Percentiles rank a stretch among this genome's conserved stretches.
Conservation (phyloP, 2,113 vertebrate species). For the Peucedramus taeniatus region DNA sequence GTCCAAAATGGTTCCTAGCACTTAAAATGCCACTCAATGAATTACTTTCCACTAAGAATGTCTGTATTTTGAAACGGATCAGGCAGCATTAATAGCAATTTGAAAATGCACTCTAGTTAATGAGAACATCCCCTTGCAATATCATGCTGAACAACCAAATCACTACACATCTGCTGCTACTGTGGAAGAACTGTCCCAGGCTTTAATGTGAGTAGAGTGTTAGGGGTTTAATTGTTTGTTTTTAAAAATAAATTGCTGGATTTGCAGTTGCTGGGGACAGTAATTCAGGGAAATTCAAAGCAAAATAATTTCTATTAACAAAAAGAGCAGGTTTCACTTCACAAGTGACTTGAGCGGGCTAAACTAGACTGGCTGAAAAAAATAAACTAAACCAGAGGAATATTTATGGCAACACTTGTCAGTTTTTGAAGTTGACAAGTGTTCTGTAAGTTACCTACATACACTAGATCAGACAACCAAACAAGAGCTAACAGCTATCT, state of each 20-base stretch:
- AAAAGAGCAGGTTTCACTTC: background rate
- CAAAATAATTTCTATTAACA: background rate
- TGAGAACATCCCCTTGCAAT: background rate
- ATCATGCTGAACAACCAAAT: background rate
- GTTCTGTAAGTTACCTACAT: background rate
- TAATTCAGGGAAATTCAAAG: background rate
- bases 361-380: background rate
- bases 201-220: background rate
- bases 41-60: background rate
- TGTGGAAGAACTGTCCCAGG: background rate
- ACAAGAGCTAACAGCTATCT: background rate
- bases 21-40: background rate
- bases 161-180: background rate
- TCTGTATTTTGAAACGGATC: background rate
- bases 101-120: slow-evolving; percentile 24
- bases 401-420: background rate
- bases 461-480: background rate
- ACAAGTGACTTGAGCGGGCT: background rate
- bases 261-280: background rate
- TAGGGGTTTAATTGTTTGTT: background rate
- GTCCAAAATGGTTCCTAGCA: background rate
- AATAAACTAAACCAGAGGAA: background rate
- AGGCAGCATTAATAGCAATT: background rate
- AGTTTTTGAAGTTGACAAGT: background rate
- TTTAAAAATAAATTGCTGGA: background rate